Evolutionary conservation across 2,888 invertebrate genomes (phyloP).

Genomic region (Hypolimnas misippus): DNA sequence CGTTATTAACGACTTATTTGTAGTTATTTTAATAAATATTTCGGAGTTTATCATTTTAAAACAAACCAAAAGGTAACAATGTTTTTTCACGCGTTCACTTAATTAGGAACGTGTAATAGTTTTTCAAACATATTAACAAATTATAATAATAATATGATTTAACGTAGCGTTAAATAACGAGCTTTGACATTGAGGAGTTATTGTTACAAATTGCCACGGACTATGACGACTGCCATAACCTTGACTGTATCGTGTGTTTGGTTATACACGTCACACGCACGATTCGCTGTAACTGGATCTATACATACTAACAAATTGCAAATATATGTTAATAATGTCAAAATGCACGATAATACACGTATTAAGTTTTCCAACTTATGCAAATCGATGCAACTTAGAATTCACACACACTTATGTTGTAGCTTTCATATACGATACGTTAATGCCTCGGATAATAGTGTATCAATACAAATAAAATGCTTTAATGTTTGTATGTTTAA

Average conservation of each 20-base stretch:
- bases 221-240: slow-evolving; percentile 71
- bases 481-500: too few species aligned
- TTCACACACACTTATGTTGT: too few species aligned
- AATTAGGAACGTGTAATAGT: neutral
- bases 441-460: too few species aligned
- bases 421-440: too few species aligned
- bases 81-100: neutral
- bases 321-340: slow-evolving; percentile 14
- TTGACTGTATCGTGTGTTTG: slow-evolving; percentile 75
- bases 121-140: slow-evolving; percentile 18
- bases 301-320: slow-evolving; percentile 26
- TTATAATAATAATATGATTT: slow-evolving; percentile 26
- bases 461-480: too few species aligned
- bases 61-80: neutral
- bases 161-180: slow-evolving; percentile 46
- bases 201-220: slow-evolving; percentile 71
- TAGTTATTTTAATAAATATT: too few species aligned
- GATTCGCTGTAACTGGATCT: slow-evolving; percentile 57
- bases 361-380: too few species aligned
- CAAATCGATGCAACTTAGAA: too few species aligned
- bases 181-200: slow-evolving; percentile 70
- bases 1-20: too few species aligned
- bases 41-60: neutral
- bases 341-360: too few species aligned
- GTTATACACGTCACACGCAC: slow-evolving; percentile 70